phyloP scores from a whole-genome alignment of 2,797 vertebrate species.

The Pogoniulus pusillus region DNA sequence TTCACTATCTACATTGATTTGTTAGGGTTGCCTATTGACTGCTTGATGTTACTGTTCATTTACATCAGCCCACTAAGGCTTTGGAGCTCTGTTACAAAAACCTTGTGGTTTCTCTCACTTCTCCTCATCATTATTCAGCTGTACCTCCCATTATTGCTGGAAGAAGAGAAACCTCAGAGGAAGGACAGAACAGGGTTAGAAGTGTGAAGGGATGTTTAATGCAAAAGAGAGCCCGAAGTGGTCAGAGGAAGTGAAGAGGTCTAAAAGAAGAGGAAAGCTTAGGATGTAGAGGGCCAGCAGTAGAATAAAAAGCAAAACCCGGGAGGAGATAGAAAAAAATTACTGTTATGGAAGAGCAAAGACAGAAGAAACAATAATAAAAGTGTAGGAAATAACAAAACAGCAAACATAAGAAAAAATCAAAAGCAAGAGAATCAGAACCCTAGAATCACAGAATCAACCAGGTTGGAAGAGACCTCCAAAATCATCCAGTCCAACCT shows the following conservation, averaged over 20 bases:
- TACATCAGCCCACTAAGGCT: background rate
- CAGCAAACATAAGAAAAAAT: background rate
- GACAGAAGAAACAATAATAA: background rate
- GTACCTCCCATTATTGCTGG: background rate
- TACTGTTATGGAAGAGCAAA: background rate
- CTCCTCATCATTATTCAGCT: background rate
- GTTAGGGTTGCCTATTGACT: background rate
- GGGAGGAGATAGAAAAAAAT: background rate
- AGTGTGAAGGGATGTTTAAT: background rate
- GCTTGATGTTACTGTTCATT: background rate
- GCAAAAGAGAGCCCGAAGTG: background rate
- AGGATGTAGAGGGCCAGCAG: background rate
- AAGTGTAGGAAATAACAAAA: background rate
- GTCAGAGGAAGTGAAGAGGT: background rate
- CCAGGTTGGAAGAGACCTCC: no score
- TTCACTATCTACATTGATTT: conserved; percentile 3
- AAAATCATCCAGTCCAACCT: no score
- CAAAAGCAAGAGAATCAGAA: background rate
- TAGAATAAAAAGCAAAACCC: background rate
- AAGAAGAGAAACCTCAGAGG: background rate
- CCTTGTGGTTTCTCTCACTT: background rate
- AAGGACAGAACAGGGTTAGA: background rate
- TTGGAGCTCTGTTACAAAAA: background rate
- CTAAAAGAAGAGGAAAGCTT: background rate
- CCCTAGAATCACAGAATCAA: no score